phyloP scores from a whole-genome alignment of 2,113 vertebrate species.

The Phycodurus eques region DNA sequence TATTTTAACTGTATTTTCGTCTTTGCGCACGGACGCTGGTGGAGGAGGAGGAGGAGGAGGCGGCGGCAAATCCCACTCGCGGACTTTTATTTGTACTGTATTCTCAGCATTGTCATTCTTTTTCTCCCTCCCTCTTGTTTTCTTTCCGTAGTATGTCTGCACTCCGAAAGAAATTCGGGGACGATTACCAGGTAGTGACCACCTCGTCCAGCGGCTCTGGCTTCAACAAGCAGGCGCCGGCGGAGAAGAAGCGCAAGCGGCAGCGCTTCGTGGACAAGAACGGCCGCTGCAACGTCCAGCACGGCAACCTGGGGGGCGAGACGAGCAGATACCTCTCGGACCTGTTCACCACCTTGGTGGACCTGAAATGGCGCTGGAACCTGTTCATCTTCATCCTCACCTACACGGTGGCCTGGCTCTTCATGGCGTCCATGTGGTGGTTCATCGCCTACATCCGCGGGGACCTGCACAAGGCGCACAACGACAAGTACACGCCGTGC shows the following conservation, averaged over 20 bases:
- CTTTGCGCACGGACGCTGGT: conserved; percentile 49
- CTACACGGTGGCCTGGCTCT: conserved; percentile 98
- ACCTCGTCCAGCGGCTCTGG: conserved; percentile 91
- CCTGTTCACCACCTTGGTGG: conserved; percentile 96
- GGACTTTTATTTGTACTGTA: conserved; percentile 32
- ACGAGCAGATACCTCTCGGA: conserved; percentile 97
- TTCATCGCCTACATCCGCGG: conserved; percentile 93
- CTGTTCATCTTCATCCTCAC: conserved; percentile 98
- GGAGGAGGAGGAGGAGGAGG: conserved; percentile 21
- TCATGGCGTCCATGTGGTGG: conserved; percentile 99
- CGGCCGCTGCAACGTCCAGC: conserved; percentile 97
- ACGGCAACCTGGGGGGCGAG: conserved; percentile 96
- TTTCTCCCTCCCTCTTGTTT: conserved; percentile 59
- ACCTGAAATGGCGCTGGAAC: conserved; percentile 99
- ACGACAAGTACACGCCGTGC: conserved; percentile 92
- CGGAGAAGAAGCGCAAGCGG: conserved; percentile 88
- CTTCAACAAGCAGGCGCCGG: conserved; percentile 80
- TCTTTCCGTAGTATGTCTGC: conserved; percentile 91
- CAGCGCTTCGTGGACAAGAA: conserved; percentile 99
- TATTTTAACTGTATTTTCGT: neutral
- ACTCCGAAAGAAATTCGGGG: conserved; percentile 96
- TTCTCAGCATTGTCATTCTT: neutral
- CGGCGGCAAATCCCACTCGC: conserved; percentile 47
- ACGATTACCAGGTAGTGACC: conserved; percentile 98
- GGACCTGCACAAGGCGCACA: conserved; percentile 89